Conservation (phyloP, 2,888 invertebrate genomes). For the Athetis lepigone region DNA sequence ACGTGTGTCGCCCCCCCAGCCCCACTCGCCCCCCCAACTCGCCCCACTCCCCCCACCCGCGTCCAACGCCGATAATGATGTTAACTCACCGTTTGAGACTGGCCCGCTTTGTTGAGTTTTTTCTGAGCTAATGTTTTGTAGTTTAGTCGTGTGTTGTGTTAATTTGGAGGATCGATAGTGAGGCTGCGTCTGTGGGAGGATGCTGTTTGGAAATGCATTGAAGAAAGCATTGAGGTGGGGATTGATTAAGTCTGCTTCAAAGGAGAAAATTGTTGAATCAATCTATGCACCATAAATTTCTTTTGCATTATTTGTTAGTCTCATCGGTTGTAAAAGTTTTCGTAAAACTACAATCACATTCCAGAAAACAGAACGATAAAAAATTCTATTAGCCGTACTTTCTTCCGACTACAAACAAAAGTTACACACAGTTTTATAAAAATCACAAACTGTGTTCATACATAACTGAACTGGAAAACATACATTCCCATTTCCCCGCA, state of each 20-base stretch:
- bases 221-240: neutral
- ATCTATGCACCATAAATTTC: neutral
- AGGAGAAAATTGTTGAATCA: neutral
- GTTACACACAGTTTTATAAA: conserved; percentile 60
- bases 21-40: conserved; percentile 46
- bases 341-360: conserved; percentile 26
- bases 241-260: neutral
- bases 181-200: conserved; percentile 10
- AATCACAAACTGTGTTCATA: conserved; percentile 62
- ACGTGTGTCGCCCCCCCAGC: conserved; percentile 85
- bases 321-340: conserved; percentile 22
- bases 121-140: conserved; percentile 76
- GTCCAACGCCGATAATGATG: conserved; percentile 88
- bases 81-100: conserved; percentile 88
- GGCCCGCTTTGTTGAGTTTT: conserved; percentile 86
- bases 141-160: conserved; percentile 65
- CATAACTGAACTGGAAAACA: conserved; percentile 59
- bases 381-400: conserved; percentile 54
- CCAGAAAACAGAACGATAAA: conserved; percentile 57
- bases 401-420: conserved; percentile 60
- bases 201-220: neutral
- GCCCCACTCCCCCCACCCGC: conserved; percentile 61
- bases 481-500: conserved; percentile 64
- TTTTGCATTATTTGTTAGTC: neutral
- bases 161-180: conserved; percentile 48